Evolutionary conservation across 1,140 invertebrate genomes (phyloP).

Genomic region (honey bee (Apis mellifera)): DNA sequence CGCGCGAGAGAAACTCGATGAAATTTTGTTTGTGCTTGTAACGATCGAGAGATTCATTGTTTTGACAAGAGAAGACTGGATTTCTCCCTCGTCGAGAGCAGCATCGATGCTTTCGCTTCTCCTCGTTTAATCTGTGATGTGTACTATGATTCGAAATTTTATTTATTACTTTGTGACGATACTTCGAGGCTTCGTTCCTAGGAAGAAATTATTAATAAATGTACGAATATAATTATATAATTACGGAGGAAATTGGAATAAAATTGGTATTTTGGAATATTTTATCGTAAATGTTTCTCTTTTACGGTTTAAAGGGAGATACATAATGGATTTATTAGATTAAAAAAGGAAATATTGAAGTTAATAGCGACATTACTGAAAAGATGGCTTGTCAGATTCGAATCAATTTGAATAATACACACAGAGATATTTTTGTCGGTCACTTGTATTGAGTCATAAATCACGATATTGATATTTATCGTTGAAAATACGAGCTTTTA

Average conservation of each 20-base stretch:
- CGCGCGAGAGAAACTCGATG: conserved; percentile 19
- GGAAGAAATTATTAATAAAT: no score
- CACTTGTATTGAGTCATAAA: neutral
- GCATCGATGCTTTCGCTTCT: neutral
- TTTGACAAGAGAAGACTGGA: neutral
- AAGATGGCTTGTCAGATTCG: neutral
- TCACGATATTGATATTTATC: conserved; percentile 20
- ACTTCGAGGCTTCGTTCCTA: no score
- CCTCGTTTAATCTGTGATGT: no score
- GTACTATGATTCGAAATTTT: neutral
- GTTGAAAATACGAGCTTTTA: conserved; percentile 9
- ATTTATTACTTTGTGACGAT: neutral
- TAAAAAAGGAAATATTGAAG: no score
- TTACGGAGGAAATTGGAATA: no score
- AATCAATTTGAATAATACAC: neutral
- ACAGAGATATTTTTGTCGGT: neutral
- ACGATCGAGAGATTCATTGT: conserved; percentile 10
- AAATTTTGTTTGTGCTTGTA: neutral
- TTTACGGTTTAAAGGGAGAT: no score
- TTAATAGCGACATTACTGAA: no score
- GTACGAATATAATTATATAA: no score
- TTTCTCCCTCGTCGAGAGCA: neutral
- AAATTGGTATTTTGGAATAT: no score
- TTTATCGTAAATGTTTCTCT: no score
- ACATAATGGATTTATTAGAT: no score